Evolutionary conservation across 2,113 vertebrate genomes (phyloP).

Genomic region (Chelonoidis abingdonii): DNA sequence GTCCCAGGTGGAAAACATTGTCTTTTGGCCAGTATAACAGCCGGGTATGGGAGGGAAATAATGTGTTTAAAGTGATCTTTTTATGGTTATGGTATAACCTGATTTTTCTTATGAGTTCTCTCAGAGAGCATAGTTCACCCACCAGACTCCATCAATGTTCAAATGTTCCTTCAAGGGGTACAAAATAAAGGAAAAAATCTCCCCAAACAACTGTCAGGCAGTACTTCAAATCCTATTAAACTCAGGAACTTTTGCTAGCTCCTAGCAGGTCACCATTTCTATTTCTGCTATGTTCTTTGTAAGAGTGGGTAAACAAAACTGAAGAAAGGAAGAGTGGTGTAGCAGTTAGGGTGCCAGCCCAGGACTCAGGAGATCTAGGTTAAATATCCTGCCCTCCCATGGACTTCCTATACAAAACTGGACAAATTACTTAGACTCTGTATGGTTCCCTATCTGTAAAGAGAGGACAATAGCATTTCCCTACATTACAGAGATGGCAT

Average conservation of each 20-base stretch:
- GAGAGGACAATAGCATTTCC: not conserved
- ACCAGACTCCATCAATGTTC: not conserved
- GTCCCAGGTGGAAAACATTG: not conserved
- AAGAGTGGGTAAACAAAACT: not conserved
- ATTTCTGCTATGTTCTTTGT: not conserved
- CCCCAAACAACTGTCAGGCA: not conserved
- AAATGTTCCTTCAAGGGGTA: not conserved
- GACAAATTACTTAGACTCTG: not conserved
- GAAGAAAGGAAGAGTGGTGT: not conserved
- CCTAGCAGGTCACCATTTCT: not conserved
- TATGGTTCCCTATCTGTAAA: not conserved
- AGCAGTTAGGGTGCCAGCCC: not conserved
- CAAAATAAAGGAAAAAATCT: not conserved
- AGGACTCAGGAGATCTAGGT: not conserved
- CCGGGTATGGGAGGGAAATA: accelerated
- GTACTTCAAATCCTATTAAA: not conserved
- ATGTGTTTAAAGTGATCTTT: not conserved
- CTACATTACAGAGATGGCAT: not conserved
- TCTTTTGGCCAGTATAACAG: not conserved
- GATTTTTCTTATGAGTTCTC: not conserved
- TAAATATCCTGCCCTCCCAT: not conserved
- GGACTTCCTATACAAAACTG: not conserved
- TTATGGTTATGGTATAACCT: not conserved
- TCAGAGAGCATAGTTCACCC: not conserved
- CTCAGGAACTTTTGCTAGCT: not conserved